Conservation (phyloP, 1,140 invertebrate species). For the Drosophila fuyamai region DNA sequence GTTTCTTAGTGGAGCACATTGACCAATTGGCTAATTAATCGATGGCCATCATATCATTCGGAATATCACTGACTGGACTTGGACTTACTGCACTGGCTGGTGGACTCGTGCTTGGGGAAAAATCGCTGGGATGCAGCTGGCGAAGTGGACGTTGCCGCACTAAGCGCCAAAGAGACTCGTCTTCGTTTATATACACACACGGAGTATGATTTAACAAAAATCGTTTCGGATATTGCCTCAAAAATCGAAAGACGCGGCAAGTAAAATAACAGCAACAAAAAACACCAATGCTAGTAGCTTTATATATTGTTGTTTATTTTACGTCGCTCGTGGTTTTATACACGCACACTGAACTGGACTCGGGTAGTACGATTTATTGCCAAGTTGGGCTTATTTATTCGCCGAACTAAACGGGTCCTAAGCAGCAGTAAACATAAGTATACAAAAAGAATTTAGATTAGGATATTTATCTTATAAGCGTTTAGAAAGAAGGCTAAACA, state of each 20-base stretch:
- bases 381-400: conserved; percentile 24
- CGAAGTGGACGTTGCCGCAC: conserved; percentile 78
- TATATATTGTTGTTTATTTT: conserved; percentile 62
- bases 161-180: conserved; percentile 73
- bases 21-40: conserved; percentile 5
- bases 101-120: conserved; percentile 31
- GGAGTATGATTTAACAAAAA: conserved; percentile 79
- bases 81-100: conserved; percentile 46
- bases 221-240: conserved; percentile 77
- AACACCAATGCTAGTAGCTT: conserved; percentile 39
- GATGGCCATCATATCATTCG: conserved; percentile 1
- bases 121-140: conserved; percentile 59
- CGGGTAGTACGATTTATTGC: conserved; percentile 41
- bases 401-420: conserved; percentile 19
- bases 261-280: conserved; percentile 59
- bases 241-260: conserved; percentile 76
- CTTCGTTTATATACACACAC: conserved; percentile 79
- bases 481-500: conserved; percentile 3
- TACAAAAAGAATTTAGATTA: conserved; percentile 30
- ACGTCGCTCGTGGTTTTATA: conserved; percentile 52
- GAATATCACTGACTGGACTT: conserved; percentile 15
- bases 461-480: conserved; percentile 29
- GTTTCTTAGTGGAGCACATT: conserved; percentile 12
- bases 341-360: conserved; percentile 36
- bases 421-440: conserved; percentile 1